Base-by-base conservation (phyloP, 2,113 vertebrate species). In the Serilophus lunatus region DNA sequence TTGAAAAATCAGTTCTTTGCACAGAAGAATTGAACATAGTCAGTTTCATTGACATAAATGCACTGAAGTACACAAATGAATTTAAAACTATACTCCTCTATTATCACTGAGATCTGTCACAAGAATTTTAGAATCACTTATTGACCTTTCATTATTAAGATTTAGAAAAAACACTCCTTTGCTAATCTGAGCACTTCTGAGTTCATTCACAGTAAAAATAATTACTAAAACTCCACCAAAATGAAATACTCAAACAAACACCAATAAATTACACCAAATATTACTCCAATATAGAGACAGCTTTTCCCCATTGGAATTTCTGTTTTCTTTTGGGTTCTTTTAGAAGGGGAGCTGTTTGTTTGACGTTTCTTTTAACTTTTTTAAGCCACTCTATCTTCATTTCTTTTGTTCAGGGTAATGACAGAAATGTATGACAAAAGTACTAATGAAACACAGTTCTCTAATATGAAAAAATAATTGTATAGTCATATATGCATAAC, bases 1-100 rank as follows among this genome's bases (percentile, higher is more conserved):
- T 57, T 61, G 9, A 91, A 95, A 93, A 86, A 93, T 93, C 82
- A 82, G 81, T 88, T 76, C 6, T 74, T 93, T 83, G 23, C 25
- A 77, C 28, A 92, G 66, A 38, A 61, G 60, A 61, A 61, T 36
- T 61, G 36, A 61, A 61, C 26, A 69, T 74, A 63, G 86, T 66
- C 42, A 86, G 63, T 81, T 42, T 86, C 47, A 83, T 83, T 81
- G 82, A 76, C 70, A 68, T 79, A 74, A 93, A 76, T 47, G 9
- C 47, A 40, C 22, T 75, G 26, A 91, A 87, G 47, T 50, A 65
- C 65, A 89, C 24, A 87, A 94, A 44, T 63, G 29, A 95, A 92
- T 59, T 91, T 50, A 85, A 93, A 87, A 69, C 54, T 53, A 36
- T 69, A 92, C 79, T 82, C 53, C 12, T 68, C 33, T 80, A 38